Conservation (phyloP, 2,888 invertebrate species). For the Amphipyra tragopoginis region DNA sequence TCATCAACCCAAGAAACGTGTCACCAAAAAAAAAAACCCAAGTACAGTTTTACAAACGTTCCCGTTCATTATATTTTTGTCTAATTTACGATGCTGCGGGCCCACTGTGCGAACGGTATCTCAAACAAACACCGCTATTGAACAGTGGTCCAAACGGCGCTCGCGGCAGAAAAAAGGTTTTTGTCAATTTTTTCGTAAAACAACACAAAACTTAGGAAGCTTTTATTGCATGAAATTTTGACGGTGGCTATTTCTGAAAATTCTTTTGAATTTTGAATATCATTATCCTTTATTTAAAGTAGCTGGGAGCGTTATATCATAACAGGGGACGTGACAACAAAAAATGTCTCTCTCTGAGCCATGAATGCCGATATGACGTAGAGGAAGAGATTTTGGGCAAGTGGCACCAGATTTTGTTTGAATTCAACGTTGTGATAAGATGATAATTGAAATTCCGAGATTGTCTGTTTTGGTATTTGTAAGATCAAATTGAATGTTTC, state of each 20-base stretch:
- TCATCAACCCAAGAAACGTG: constrained; percentile 59
- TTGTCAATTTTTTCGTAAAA: constrained; percentile 79
- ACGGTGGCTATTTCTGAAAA: constrained; percentile 81
- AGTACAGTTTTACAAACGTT: constrained; percentile 84
- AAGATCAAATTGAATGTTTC: too few species aligned
- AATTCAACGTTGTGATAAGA: too few species aligned
- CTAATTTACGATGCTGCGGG: constrained; percentile 82
- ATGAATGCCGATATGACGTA: too few species aligned
- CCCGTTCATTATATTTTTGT: constrained; percentile 82
- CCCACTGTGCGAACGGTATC: constrained; percentile 76
- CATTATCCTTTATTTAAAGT: constrained; percentile 77
- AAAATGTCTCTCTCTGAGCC: not conserved
- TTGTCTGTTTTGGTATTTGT: too few species aligned
- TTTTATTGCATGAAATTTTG: constrained; percentile 82
- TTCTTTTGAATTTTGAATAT: constrained; percentile 69
- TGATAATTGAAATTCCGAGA: too few species aligned
- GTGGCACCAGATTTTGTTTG: too few species aligned
- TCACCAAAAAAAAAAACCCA: constrained; percentile 67
- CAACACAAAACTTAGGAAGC: constrained; percentile 68
- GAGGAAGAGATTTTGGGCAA: too few species aligned
- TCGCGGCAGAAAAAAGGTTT: constrained; percentile 60
- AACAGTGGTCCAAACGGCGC: constrained; percentile 60
- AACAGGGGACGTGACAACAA: constrained; percentile 44
- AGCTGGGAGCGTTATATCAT: constrained; percentile 72
- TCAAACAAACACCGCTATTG: constrained; percentile 76